Evolutionary conservation across 1,140 invertebrate species (phyloP).

Genomic region (Arion vulgaris): DNA sequence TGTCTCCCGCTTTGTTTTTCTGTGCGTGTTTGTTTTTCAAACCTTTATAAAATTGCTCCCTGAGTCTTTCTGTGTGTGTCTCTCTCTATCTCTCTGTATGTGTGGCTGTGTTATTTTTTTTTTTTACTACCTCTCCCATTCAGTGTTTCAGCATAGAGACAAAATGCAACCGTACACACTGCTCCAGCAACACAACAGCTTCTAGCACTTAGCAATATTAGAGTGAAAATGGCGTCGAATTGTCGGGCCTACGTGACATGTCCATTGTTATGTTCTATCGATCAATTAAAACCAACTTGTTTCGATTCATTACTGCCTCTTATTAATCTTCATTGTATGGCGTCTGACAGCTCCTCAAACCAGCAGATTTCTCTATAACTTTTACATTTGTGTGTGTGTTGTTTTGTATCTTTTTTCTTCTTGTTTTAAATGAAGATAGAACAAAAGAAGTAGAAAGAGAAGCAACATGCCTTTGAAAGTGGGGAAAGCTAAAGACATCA

Average conservation of each 20-base stretch:
- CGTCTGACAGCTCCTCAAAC: conserved; percentile 7
- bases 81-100: too few species aligned
- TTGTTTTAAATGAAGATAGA: too few species aligned
- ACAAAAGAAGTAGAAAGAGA: background rate
- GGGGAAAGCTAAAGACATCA: background rate
- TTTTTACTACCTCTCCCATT: background rate
- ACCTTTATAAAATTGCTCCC: background rate
- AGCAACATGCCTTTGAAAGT: background rate
- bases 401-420: too few species aligned
- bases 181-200: background rate
- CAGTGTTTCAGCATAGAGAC: background rate
- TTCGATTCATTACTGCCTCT: conserved; percentile 14
- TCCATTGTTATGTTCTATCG: background rate
- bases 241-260: background rate
- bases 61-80: background rate
- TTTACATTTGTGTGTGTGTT: background rate
- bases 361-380: background rate
- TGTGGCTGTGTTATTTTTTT: background rate
- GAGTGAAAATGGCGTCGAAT: conserved; percentile 7
- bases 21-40: background rate
- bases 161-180: background rate
- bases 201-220: conserved; percentile 4
- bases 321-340: conserved; percentile 14
- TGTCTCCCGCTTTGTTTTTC: background rate
- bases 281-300: conserved; percentile 15